A percentile compares a stretch with the other conserved stretches of the same genome.
Conservation (phyloP, 2,797 vertebrate genomes). For the Pseudomugil tenellus region DNA sequence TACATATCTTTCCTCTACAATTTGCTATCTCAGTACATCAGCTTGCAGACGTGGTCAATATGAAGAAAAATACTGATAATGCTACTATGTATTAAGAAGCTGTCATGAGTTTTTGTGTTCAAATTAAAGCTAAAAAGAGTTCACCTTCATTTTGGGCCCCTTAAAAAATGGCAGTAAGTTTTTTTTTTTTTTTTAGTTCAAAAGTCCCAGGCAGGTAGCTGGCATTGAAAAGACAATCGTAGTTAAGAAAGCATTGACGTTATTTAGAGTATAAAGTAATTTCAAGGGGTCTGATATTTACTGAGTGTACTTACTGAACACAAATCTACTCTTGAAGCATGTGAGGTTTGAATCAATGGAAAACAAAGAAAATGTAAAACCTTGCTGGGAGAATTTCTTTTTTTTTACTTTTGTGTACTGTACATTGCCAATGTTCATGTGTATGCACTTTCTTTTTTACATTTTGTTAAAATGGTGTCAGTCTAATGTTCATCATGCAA, state of each 20-base stretch:
- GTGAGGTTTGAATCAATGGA: conserved; percentile 51
- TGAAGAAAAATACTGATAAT: conserved; percentile 56
- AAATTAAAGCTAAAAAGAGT: conserved; percentile 56
- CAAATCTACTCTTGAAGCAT: conserved; percentile 61
- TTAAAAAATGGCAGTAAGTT: conserved; percentile 26
- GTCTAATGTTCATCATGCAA: conserved; percentile 88
- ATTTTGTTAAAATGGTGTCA: conserved; percentile 87
- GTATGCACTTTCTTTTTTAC: conserved; percentile 84
- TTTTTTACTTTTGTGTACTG: conserved; percentile 79
- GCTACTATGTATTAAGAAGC: conserved; percentile 56
- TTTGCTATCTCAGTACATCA: conserved; percentile 62
- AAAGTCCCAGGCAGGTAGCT: conserved; percentile 53
- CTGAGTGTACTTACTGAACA: conserved; percentile 62
- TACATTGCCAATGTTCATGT: conserved; percentile 84
- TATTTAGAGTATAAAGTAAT: conserved; percentile 30
- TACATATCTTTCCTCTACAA: conserved; percentile 59
- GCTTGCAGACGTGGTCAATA: conserved; percentile 65
- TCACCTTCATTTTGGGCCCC: conserved; percentile 40
- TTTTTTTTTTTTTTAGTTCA: conserved; percentile 20
- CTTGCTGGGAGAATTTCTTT: conserved; percentile 57
- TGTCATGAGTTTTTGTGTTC: conserved; percentile 60
- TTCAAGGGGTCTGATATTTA: conserved; percentile 42
- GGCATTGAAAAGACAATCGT: conserved; percentile 70
- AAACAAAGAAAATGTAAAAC: conserved; percentile 39
- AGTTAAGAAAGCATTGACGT: conserved; percentile 40